A percentile compares a stretch with the other conserved stretches of the same genome.
phyloP scores from a whole-genome alignment of 2,113 vertebrate genomes.

The Malurus elegans region DNA sequence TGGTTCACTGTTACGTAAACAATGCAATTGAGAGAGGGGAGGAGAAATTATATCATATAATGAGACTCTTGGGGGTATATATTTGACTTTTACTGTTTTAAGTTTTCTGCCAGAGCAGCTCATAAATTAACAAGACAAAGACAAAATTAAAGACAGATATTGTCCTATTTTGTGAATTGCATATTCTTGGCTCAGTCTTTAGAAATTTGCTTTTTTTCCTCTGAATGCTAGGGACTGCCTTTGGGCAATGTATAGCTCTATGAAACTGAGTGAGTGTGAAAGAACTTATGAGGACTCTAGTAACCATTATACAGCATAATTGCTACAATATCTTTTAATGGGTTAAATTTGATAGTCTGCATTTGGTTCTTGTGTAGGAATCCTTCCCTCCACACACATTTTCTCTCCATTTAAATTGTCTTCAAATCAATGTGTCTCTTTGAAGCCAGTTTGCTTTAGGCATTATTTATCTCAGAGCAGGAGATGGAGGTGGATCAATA shows the following conservation, averaged over 20 bases:
- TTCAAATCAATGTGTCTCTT: conserved; percentile 33
- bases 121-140: neutral
- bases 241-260: neutral
- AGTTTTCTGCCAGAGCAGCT: neutral
- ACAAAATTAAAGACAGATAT: neutral
- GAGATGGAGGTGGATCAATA: conserved; percentile 36
- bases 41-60: neutral
- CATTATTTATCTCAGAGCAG: neutral
- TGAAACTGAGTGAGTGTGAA: neutral
- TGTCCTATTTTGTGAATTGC: neutral
- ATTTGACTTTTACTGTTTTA: neutral
- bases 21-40: neutral
- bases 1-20: neutral
- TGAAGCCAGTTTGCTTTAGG: conserved; percentile 42
- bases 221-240: neutral
- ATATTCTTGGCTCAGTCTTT: neutral
- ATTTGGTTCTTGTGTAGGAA: neutral
- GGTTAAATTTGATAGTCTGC: neutral
- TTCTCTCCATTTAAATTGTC: conserved; percentile 9
- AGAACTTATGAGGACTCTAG: neutral
- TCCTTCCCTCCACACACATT: neutral
- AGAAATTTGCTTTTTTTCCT: neutral
- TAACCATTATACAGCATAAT: neutral
- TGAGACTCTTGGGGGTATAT: neutral
- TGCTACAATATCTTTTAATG: neutral